Conservation (phyloP, 2,113 vertebrate species). For the Engystomops pustulosus region DNA sequence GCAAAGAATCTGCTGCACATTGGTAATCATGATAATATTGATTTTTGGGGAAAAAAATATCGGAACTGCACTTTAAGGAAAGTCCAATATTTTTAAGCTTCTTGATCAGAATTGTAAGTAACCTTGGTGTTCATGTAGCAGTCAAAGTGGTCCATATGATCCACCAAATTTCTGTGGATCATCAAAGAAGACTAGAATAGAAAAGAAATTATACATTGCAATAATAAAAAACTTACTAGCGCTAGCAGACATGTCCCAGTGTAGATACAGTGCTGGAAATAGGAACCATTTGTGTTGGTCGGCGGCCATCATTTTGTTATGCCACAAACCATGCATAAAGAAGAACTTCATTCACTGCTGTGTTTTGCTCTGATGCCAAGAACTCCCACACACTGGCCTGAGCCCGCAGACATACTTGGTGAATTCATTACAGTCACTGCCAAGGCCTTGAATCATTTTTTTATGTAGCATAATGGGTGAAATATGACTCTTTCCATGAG, state of each 20-base stretch:
- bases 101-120: no score
- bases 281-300: not conserved
- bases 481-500: not conserved
- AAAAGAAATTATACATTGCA: no score
- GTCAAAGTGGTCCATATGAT: no score
- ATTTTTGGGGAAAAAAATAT: no score
- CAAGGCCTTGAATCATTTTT: slow-evolving; percentile 16
- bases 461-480: slow-evolving; percentile 1
- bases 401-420: slow-evolving; percentile 22
- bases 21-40: no score
- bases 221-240: not conserved
- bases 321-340: slow-evolving; percentile 37
- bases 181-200: no score
- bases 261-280: not conserved
- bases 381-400: slow-evolving; percentile 36
- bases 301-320: slow-evolving; percentile 1
- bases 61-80: no score
- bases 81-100: no score
- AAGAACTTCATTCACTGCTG: slow-evolving; percentile 39
- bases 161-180: no score
- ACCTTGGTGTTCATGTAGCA: no score
- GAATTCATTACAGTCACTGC: slow-evolving; percentile 21
- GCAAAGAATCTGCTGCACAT: no score
- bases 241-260: no score
- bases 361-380: slow-evolving; percentile 25